Percentiles rank a stretch among this genome's conserved stretches.
These are phyloP conservation scores for Chitala chitala DNA, from an alignment of 2,113 vertebrate genomes.

Conservation along the genomic window DNA sequence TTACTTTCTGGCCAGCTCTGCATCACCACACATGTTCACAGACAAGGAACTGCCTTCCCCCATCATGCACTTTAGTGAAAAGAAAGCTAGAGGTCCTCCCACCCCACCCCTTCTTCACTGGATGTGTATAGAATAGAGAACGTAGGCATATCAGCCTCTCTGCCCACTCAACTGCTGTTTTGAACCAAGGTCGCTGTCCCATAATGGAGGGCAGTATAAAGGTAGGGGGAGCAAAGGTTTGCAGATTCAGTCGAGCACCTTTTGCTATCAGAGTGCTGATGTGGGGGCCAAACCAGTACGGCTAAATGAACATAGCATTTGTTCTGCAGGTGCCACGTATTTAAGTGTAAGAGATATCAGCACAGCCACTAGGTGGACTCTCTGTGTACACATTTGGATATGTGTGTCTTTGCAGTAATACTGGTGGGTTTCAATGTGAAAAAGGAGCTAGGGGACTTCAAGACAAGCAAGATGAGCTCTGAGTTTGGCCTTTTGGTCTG, in stretches of 20 bases:
- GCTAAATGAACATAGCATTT: neutral
- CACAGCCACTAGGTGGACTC: neutral
- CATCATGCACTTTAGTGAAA: neutral
- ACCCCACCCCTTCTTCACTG: neutral
- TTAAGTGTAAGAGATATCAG: neutral
- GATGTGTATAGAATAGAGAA: neutral
- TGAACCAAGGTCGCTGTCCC: neutral
- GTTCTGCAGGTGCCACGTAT: neutral
- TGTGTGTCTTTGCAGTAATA: neutral
- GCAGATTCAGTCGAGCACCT: neutral
- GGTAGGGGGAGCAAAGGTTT: too few relatives aligned
- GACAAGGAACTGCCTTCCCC: neutral
- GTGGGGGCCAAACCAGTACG: neutral
- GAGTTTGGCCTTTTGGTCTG: neutral
- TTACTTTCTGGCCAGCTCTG: neutral
- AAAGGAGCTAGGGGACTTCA: slow-evolving; percentile 26
- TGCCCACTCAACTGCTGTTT: neutral
- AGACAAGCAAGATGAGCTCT: neutral
- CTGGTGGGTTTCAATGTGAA: neutral
- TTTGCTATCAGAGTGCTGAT: neutral
- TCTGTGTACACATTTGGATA: neutral
- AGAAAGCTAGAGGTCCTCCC: neutral
- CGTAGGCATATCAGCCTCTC: neutral
- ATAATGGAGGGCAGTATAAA: too few relatives aligned
- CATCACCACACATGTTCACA: neutral